Percentiles rank a stretch among this genome's conserved stretches.
These are phyloP conservation scores for Lithosia quadra DNA, from an alignment of 2,888 invertebrate genomes.

Conservation along the genomic window DNA sequence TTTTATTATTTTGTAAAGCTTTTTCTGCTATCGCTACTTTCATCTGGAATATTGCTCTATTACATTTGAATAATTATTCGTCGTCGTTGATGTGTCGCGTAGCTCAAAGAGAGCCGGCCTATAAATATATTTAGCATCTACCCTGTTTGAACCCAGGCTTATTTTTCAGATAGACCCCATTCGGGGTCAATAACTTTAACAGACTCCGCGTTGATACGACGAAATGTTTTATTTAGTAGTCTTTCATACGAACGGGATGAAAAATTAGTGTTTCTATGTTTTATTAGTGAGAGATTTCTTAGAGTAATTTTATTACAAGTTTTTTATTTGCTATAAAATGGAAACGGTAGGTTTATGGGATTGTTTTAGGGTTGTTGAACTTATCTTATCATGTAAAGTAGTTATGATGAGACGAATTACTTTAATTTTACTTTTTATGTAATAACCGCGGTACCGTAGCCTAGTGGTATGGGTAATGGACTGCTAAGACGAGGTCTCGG, in stretches of 20 bases:
- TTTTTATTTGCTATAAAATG: background rate
- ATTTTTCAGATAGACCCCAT: slow-evolving; percentile 47
- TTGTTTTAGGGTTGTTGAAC: too few species aligned
- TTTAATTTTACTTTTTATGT: too few species aligned
- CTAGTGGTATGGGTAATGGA: too few species aligned
- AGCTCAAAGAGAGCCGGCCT: slow-evolving; percentile 50
- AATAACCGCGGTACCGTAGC: too few species aligned
- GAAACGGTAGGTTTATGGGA: background rate
- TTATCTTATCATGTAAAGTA: too few species aligned
- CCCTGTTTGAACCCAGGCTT: slow-evolving; percentile 35
- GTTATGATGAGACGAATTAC: too few species aligned
- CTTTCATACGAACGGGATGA: background rate
- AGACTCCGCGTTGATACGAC: slow-evolving; percentile 7
- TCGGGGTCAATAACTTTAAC: slow-evolving; percentile 39
- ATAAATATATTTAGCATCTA: slow-evolving; percentile 50
- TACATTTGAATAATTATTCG: slow-evolving; percentile 82
- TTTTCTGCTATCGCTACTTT: slow-evolving; percentile 54
- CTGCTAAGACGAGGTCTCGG: too few species aligned
- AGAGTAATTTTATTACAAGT: background rate
- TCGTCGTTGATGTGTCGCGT: slow-evolving; percentile 74
- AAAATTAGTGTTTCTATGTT: background rate
- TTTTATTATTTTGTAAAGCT: background rate
- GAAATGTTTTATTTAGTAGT: slow-evolving; percentile 10
- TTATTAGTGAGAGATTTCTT: background rate
- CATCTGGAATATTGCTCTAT: slow-evolving; percentile 69